These are phyloP conservation scores for Petrocephalus microphthalmus DNA, from an alignment of 2,113 vertebrate species.

Conservation along the genomic window DNA sequence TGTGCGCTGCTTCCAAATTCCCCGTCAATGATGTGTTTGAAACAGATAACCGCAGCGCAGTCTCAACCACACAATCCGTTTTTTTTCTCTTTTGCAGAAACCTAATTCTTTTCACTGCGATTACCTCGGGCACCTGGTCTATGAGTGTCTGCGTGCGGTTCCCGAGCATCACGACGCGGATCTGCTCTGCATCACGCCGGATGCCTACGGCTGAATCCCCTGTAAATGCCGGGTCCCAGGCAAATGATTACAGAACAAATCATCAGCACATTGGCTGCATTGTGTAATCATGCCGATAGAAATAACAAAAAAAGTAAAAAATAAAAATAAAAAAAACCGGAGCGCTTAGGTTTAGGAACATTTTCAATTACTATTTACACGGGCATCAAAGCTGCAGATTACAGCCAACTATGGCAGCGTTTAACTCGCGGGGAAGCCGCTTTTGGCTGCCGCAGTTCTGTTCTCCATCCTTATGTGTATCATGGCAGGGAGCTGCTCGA, in stretches of 20 bases:
- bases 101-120: conserved; percentile 19
- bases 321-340: background rate
- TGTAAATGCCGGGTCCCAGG: conserved; percentile 30
- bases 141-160: conserved; percentile 3
- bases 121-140: conserved; percentile 16
- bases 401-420: conserved; percentile 51
- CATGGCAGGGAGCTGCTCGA: conserved; percentile 41
- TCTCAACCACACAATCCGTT: background rate
- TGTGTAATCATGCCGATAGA: conserved; percentile 43
- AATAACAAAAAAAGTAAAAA: too few relatives aligned
- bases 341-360: conserved; percentile 35
- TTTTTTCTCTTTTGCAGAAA: conserved; percentile 19
- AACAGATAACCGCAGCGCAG: background rate
- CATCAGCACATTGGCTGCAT: conserved; percentile 35
- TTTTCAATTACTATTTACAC: conserved; percentile 62
- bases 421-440: conserved; percentile 54
- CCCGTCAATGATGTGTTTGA: background rate
- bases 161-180: background rate
- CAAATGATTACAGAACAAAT: conserved; percentile 38
- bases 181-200: background rate
- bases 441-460: conserved; percentile 46
- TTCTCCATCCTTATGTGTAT: conserved; percentile 39
- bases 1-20: conserved; percentile 6
- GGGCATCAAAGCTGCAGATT: conserved; percentile 60
- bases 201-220: conserved; percentile 12